Evolutionary conservation across 2,888 invertebrate species (phyloP), one percentile per base, ranked within the genome.

Genomic region (Oligia latruncula): DNA sequence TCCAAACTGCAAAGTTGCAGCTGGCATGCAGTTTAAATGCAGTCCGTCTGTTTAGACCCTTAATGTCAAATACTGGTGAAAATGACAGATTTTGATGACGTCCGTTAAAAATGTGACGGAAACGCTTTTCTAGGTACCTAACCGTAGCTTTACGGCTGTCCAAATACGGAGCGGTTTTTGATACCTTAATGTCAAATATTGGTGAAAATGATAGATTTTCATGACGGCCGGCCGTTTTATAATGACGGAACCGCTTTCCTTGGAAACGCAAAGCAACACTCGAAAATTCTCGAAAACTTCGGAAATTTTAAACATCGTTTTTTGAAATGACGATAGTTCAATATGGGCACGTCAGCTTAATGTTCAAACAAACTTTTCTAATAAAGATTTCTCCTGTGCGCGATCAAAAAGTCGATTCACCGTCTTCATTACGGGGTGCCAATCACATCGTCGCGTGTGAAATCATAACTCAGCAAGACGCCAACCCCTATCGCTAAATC

Each of bases 401-500:
- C 77, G 78, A 91, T 91, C 92, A 90, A 91, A 94, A 94, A 94
- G 93, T 93, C 93, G 90, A 93, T 93, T 93, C 93, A 93, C 90
- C 89, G 86, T 89, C 90, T 93, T 95, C 95, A 95, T 96, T 95
- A 95, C 93, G 87, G 90, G 91, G 90, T 95, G 95, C 95, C 96
- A 96, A 96, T 96, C 96, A 96, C 95, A 92, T 91, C 93, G 93
- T 91, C 92, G 93, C 90, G 95, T 93, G 95, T 92, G 95, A 96
- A 96, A 96, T 96, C 96, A 96, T 96, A 96, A 96, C 96, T 96
- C 96, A 96, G 94, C 94, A 91, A 93, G 94, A 95, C 96, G 94
- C 95, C 94, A 93, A 93, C 96, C 95, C 94, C 95, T 93, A 93
- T 84, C 89, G 92, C 94, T 95, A 95, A 96, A 96, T 96, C 96